Percentiles rank a stretch among this genome's conserved stretches.
These are phyloP conservation scores for Takifugu flavidus DNA, from an alignment of 2,113 vertebrate species.

Conservation along the genomic window DNA sequence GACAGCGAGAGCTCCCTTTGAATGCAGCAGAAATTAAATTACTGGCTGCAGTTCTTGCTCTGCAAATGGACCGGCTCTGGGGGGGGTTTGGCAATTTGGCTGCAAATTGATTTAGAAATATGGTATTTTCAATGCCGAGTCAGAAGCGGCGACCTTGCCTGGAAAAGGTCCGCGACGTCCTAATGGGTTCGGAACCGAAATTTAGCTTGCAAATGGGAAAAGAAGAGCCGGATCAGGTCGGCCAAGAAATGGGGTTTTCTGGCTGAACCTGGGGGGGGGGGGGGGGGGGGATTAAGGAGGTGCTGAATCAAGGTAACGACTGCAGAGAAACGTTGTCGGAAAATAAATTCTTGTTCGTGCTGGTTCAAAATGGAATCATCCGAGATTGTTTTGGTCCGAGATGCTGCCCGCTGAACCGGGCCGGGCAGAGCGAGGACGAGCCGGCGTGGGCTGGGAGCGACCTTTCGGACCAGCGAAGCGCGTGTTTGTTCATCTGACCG, in stretches of 20 bases:
- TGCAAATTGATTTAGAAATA: slow-evolving; percentile 51
- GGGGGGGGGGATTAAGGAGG: slow-evolving; percentile 48
- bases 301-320: slow-evolving; percentile 1
- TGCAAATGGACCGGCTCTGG: slow-evolving; percentile 44
- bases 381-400: too few relatives aligned
- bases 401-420: too few relatives aligned
- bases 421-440: too few relatives aligned
- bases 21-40: slow-evolving; percentile 71
- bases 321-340: too few relatives aligned
- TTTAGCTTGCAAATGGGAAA: slow-evolving; percentile 15
- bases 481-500: too few relatives aligned
- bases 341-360: too few relatives aligned
- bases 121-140: slow-evolving; percentile 19
- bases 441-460: too few relatives aligned
- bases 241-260: slow-evolving; percentile 22
- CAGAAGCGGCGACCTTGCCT: slow-evolving; percentile 47
- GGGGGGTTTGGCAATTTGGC: slow-evolving; percentile 43
- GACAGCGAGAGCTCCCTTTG: slow-evolving; percentile 57
- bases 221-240: slow-evolving; percentile 30
- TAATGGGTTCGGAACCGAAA: slow-evolving; percentile 45
- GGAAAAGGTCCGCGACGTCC: slow-evolving; percentile 41
- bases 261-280: slow-evolving; percentile 7
- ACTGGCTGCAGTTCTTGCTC: slow-evolving; percentile 42
- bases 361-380: too few relatives aligned
- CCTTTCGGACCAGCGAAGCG: too few relatives aligned